Evolutionary conservation across 2,113 vertebrate genomes (phyloP).

Genomic region (Paraplagusia blochii): DNA sequence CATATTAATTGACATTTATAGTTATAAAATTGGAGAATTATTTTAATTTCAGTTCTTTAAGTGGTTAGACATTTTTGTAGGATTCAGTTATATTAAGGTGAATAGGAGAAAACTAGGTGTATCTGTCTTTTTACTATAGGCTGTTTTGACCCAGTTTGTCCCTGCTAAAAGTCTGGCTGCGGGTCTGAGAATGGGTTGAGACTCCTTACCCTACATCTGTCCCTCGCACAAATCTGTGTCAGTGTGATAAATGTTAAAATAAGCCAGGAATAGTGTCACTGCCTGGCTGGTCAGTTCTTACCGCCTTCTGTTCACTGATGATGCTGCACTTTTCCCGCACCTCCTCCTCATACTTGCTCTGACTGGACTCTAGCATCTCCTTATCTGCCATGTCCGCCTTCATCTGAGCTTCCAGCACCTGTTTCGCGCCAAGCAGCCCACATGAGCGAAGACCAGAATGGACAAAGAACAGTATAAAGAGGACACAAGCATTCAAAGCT

Average conservation of each 20-base stretch:
- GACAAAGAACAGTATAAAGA: slow-evolving; percentile 37
- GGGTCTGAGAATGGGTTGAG: neutral
- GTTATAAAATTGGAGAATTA: too few relatives aligned
- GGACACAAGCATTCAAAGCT: slow-evolving; percentile 12
- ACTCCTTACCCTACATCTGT: slow-evolving; percentile 23
- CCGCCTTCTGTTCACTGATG: slow-evolving; percentile 95
- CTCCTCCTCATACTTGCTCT: slow-evolving; percentile 91
- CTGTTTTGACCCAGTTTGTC: too few relatives aligned
- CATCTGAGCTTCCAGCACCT: slow-evolving; percentile 96
- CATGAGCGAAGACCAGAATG: slow-evolving; percentile 53
- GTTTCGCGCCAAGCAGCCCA: slow-evolving; percentile 57
- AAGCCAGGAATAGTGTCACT: slow-evolving; percentile 28
- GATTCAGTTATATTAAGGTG: too few relatives aligned
- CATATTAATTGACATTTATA: too few relatives aligned
- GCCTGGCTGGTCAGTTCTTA: slow-evolving; percentile 69
- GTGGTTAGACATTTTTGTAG: too few relatives aligned
- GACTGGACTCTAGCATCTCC: slow-evolving; percentile 89
- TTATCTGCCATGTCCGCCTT: slow-evolving; percentile 96
- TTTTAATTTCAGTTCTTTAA: too few relatives aligned
- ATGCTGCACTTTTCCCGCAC: slow-evolving; percentile 90
- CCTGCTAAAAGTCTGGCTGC: too few relatives aligned
- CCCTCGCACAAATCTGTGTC: slow-evolving; percentile 56
- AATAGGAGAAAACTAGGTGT: too few relatives aligned
- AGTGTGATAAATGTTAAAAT: slow-evolving; percentile 60
- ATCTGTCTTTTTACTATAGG: too few relatives aligned